Evolutionary conservation across 2,113 vertebrate genomes (phyloP).

Genomic region (Saccopteryx leptura): DNA sequence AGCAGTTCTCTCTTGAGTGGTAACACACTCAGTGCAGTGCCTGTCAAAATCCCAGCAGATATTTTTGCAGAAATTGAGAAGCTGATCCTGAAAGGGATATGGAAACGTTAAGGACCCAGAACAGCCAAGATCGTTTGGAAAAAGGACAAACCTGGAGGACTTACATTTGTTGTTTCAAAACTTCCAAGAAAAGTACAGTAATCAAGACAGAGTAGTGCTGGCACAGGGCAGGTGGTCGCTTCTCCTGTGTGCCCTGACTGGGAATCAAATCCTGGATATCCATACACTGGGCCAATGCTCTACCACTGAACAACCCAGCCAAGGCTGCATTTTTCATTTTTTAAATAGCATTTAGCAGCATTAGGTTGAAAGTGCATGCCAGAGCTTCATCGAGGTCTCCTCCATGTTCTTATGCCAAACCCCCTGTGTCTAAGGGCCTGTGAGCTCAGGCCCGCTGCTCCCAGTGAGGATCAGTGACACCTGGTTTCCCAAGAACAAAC

Average conservation of each 20-base stretch:
- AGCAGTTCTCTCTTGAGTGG: neutral
- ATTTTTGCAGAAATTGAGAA: neutral
- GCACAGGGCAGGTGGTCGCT: neutral
- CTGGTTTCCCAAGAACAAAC: conserved; percentile 73
- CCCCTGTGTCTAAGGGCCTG: too few species aligned
- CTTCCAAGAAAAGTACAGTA: neutral
- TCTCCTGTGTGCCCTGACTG: too few species aligned
- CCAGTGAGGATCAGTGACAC: neutral
- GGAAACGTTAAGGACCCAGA: neutral
- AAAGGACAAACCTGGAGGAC: too few species aligned
- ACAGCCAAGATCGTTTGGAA: too few species aligned
- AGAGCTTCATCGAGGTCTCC: neutral
- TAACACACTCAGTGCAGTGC: neutral
- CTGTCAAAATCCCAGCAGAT: neutral
- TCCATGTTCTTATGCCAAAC: neutral
- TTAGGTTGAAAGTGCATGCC: neutral
- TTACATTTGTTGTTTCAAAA: too few species aligned
- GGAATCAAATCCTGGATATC: too few species aligned
- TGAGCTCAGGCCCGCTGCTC: conserved; percentile 25
- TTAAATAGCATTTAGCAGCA: neutral
- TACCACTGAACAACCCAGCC: neutral
- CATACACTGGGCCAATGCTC: neutral
- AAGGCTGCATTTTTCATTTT: too few species aligned
- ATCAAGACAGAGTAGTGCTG: neutral
- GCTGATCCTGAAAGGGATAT: neutral